These are phyloP conservation scores for Perognathus longimembris DNA, from an alignment of 2,113 vertebrate species.

Conservation along the genomic window DNA sequence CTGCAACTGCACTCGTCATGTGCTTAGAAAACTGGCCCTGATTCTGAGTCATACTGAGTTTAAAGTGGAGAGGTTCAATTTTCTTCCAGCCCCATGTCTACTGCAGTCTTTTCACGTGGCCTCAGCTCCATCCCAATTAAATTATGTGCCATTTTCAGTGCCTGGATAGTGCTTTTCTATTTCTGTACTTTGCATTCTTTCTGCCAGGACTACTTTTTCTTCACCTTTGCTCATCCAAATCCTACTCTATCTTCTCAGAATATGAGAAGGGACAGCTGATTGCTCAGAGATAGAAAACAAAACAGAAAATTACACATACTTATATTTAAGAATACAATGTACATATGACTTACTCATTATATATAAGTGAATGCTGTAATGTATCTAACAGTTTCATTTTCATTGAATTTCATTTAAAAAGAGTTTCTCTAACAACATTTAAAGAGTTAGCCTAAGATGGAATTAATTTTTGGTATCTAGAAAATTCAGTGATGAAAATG, in stretches of 20 bases:
- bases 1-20: not conserved
- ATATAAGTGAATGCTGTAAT: not conserved
- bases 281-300: slow-evolving; percentile 27
- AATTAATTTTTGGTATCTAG: slow-evolving; percentile 29
- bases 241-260: slow-evolving; percentile 37
- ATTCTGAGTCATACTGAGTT: slow-evolving; percentile 52
- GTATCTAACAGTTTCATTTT: slow-evolving; percentile 6
- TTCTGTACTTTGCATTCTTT: slow-evolving; percentile 48
- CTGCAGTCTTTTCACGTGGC: slow-evolving; percentile 1
- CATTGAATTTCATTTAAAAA: slow-evolving; percentile 40
- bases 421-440: slow-evolving; percentile 23
- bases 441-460: not conserved
- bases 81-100: slow-evolving; percentile 36
- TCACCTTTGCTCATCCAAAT: slow-evolving; percentile 47
- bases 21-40: not conserved
- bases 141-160: slow-evolving; percentile 53
- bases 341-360: not conserved
- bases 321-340: slow-evolving; percentile 20
- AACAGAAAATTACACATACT: not conserved
- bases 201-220: slow-evolving; percentile 44
- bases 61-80: slow-evolving; percentile 49
- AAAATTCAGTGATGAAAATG: not conserved
- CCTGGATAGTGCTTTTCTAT: slow-evolving; percentile 49
- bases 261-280: slow-evolving; percentile 14
- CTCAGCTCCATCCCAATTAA: slow-evolving; percentile 55